Conservation (phyloP, 2,113 vertebrate species). For the Xenopus laevis region DNA sequence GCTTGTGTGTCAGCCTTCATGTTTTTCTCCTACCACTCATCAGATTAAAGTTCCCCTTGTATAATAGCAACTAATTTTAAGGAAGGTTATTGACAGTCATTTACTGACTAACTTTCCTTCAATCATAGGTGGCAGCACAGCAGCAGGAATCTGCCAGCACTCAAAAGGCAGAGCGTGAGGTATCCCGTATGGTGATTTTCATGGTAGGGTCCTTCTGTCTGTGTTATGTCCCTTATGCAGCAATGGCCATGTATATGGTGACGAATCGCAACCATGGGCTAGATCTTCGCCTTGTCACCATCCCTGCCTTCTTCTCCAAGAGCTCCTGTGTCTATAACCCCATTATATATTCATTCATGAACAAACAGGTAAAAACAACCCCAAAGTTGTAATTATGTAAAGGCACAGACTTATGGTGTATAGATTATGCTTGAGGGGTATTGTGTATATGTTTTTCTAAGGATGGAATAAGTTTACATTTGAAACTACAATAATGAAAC, state of each 20-base stretch:
- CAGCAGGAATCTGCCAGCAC: slow-evolving; percentile 76
- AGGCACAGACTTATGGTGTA: too few relatives aligned
- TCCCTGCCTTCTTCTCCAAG: slow-evolving; percentile 80
- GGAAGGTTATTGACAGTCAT: too few relatives aligned
- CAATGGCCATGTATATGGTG: slow-evolving; percentile 68
- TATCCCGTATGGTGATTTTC: slow-evolving; percentile 75
- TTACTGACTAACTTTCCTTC: not conserved
- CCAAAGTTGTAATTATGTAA: not conserved
- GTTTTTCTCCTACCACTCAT: too few relatives aligned
- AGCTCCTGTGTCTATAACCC: slow-evolving; percentile 78
- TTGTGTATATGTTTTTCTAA: too few relatives aligned
- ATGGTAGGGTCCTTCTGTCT: slow-evolving; percentile 75
- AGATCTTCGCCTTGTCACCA: slow-evolving; percentile 72
- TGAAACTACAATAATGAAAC: too few relatives aligned
- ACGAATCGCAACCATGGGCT: slow-evolving; percentile 59
- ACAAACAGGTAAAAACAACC: slow-evolving; percentile 70
- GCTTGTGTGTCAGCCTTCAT: too few relatives aligned
- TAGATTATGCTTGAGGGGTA: too few relatives aligned
- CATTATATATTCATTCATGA: slow-evolving; percentile 82
- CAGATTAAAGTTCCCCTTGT: too few relatives aligned
- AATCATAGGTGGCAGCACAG: slow-evolving; percentile 72
- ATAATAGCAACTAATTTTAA: too few relatives aligned
- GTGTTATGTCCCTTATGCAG: slow-evolving; percentile 72
- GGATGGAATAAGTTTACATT: too few relatives aligned
- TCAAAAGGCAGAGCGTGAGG: slow-evolving; percentile 80